phyloP scores from a whole-genome alignment of 30 jellyfish, hydroid and myxozoan genomes.

The Mastigias papua region DNA sequence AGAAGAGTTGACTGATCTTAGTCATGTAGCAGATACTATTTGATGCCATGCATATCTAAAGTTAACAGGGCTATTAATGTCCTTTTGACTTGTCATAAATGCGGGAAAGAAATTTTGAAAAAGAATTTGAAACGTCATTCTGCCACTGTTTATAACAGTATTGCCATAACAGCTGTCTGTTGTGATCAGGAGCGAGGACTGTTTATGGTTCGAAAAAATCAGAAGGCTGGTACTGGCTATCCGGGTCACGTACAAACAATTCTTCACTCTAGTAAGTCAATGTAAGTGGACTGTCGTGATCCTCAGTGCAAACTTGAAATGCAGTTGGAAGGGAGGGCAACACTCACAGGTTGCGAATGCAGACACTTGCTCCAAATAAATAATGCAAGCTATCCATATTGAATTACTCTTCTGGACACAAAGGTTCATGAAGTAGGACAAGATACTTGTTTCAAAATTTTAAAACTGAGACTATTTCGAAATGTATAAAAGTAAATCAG shows the following conservation, averaged over 20 bases:
- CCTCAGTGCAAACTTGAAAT: slow-evolving; percentile 17
- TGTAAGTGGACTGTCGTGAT: slow-evolving; percentile 32
- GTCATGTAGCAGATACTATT: no score
- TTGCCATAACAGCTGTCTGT: slow-evolving; percentile 23
- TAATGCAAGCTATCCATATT: slow-evolving; percentile 20
- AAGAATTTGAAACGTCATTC: background rate
- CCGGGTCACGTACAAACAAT: slow-evolving; percentile 66
- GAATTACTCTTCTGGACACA: background rate
- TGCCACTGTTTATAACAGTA: background rate
- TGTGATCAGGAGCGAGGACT: slow-evolving; percentile 34
- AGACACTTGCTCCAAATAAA: slow-evolving; percentile 28
- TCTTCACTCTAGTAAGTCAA: background rate
- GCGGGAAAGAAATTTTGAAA: no score
- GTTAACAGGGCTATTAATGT: no score
- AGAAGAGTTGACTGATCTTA: no score
- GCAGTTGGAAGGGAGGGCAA: slow-evolving; percentile 27
- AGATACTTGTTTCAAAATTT: no score
- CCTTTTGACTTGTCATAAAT: no score
- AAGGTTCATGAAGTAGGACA: background rate
- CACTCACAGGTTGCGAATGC: slow-evolving; percentile 41
- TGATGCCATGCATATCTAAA: no score
- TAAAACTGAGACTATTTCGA: no score
- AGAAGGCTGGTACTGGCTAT: slow-evolving; percentile 34
- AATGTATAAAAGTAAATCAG: no score
- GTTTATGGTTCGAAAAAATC: slow-evolving; percentile 23